Percentiles rank a stretch among this genome's conserved stretches.
phyloP scores from a whole-genome alignment of 2,113 vertebrate species.

The Embiotoca jacksoni region DNA sequence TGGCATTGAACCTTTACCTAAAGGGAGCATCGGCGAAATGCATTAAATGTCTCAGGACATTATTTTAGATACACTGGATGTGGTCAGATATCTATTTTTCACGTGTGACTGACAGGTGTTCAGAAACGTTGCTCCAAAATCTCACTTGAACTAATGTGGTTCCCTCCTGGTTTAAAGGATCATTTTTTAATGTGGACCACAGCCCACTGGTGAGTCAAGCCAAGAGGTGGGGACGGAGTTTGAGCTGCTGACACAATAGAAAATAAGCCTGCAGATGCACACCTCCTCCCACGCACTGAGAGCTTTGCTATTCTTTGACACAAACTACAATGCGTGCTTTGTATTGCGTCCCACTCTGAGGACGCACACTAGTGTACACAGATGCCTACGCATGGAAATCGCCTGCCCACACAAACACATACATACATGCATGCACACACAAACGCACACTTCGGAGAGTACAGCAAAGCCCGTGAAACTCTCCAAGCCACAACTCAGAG shows the following conservation, averaged over 20 bases:
- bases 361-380: conserved; percentile 42
- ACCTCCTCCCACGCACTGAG: conserved; percentile 62
- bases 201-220: conserved; percentile 56
- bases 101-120: conserved; percentile 52
- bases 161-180: conserved; percentile 55
- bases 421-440: not conserved
- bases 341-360: conserved; percentile 62
- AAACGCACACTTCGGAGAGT: conserved; percentile 23
- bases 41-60: conserved; percentile 11
- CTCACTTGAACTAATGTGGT: conserved; percentile 35
- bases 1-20: not conserved
- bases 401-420: conserved; percentile 21
- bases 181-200: conserved; percentile 54
- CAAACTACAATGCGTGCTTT: conserved; percentile 75
- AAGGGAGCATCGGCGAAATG: conserved; percentile 2
- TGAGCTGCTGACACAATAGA: conserved; percentile 66
- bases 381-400: conserved; percentile 51
- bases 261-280: conserved; percentile 68
- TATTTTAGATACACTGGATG: not conserved
- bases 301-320: conserved; percentile 67
- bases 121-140: conserved; percentile 34
- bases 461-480: conserved; percentile 30
- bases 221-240: conserved; percentile 51
- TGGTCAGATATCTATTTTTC: conserved; percentile 28
- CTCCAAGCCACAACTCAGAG: conserved; percentile 65